A percentile compares a stretch with the other conserved stretches of the same genome.
Evolutionary conservation across 2,888 invertebrate species (phyloP).

Genomic region (Habrosyne pyritoides): DNA sequence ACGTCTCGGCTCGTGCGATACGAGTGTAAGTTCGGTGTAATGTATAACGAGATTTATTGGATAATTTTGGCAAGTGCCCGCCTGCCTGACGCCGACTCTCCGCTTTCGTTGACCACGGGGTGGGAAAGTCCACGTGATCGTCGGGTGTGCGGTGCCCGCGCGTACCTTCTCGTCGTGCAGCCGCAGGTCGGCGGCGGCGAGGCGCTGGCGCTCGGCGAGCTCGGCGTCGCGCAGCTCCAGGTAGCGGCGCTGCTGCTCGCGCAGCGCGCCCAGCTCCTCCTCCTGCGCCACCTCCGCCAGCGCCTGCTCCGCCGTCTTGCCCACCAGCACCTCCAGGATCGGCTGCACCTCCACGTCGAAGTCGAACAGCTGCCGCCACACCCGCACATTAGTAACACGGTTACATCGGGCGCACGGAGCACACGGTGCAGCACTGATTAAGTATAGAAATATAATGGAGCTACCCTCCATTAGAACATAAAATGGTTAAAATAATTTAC

Average conservation of each 20-base stretch:
- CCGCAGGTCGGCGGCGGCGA: conserved; percentile 72
- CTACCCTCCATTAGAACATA: no score
- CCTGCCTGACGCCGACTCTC: no score
- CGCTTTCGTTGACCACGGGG: no score
- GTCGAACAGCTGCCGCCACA: conserved; percentile 88
- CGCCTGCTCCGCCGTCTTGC: conserved; percentile 95
- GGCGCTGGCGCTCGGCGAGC: conserved; percentile 90
- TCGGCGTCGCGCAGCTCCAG: conserved; percentile 89
- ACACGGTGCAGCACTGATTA: no score
- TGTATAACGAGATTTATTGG: no score
- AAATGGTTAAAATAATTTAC: no score
- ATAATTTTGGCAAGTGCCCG: no score
- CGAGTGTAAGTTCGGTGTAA: no score
- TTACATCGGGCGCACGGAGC: not conserved
- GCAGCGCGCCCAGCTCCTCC: conserved; percentile 92
- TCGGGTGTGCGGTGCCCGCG: no score
- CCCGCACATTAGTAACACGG: not conserved
- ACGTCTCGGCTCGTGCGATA: no score
- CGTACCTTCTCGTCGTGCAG: conserved; percentile 49
- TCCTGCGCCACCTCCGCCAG: conserved; percentile 96
- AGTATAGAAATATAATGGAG: no score
- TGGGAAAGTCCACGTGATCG: no score
- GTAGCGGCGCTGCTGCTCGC: conserved; percentile 90
- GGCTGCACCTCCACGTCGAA: conserved; percentile 96
- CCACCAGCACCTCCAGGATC: conserved; percentile 93